Conservation (phyloP, 1,140 invertebrate species). For the Drosophila ficusphila region DNA sequence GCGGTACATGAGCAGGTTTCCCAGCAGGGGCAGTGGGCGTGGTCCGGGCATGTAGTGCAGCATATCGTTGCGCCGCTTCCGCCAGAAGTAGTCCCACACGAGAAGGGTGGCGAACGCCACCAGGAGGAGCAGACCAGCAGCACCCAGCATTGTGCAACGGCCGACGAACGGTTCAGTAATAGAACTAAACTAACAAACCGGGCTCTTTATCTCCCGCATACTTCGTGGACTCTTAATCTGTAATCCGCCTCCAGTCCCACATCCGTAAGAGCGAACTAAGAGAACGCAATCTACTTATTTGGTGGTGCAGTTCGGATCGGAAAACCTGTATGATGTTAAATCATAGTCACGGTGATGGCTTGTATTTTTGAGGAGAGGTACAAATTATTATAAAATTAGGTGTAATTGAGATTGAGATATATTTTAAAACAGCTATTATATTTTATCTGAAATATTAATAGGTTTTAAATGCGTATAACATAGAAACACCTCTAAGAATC, state of each 20-base stretch:
- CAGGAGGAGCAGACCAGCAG: slow-evolving; percentile 31
- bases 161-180: background rate
- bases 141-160: slow-evolving; percentile 40
- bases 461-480: background rate
- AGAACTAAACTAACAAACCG: background rate
- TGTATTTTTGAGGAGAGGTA: background rate
- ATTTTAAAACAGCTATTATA: too few relatives aligned
- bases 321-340: background rate
- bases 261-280: background rate
- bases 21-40: slow-evolving; percentile 43
- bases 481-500: too few relatives aligned
- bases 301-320: background rate
- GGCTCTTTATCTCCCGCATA: background rate
- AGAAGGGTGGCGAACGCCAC: slow-evolving; percentile 39
- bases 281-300: background rate
- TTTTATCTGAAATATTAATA: too few relatives aligned
- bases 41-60: slow-evolving; percentile 51
- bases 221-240: slow-evolving; percentile 5
- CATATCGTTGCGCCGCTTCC: slow-evolving; percentile 56
- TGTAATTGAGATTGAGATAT: too few relatives aligned
- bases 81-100: slow-evolving; percentile 58
- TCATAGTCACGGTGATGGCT: background rate
- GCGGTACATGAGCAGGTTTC: slow-evolving; percentile 45
- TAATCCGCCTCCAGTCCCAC: background rate
- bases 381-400: too few relatives aligned